These are phyloP conservation scores for Cottoperca gobio DNA, from an alignment of 2,797 vertebrate species.

Conservation along the genomic window DNA sequence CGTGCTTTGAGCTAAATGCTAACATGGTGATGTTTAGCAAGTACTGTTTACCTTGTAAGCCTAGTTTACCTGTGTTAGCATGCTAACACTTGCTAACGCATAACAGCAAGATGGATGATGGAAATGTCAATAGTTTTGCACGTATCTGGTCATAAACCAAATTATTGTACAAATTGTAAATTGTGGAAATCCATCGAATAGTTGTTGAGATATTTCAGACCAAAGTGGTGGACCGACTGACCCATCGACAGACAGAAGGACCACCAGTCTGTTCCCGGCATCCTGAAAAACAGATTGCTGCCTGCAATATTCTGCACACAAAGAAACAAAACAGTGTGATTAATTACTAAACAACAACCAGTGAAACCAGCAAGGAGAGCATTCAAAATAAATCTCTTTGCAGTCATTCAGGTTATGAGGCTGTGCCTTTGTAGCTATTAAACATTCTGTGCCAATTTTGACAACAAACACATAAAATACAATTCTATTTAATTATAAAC, in stretches of 20 bases:
- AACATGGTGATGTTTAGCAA: not conserved
- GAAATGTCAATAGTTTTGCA: not conserved
- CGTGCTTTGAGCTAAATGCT: not conserved
- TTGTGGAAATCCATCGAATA: not conserved
- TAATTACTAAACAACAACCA: slow-evolving; percentile 12
- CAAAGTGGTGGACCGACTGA: not conserved
- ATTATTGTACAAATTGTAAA: not conserved
- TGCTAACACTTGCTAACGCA: not conserved
- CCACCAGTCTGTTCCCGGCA: slow-evolving; percentile 1
- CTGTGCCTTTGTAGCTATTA: slow-evolving; percentile 18
- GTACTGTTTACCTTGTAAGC: not conserved
- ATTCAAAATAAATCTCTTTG: slow-evolving; percentile 10
- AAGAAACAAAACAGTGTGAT: not conserved
- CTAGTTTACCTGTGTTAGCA: not conserved
- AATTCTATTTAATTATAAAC: slow-evolving; percentile 19
- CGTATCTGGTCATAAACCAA: not conserved
- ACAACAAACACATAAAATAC: slow-evolving; percentile 18
- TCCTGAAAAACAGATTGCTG: not conserved
- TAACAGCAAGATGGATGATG: not conserved
- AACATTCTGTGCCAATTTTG: slow-evolving; percentile 10
- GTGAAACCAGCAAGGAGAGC: not conserved
- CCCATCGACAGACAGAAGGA: not conserved
- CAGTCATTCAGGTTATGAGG: slow-evolving; percentile 5
- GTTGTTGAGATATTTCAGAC: too few relatives aligned
- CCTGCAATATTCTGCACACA: not conserved